Percentiles rank a stretch among this genome's conserved stretches.
Evolutionary conservation across 2,888 invertebrate genomes (phyloP).

Genomic region (Erynnis tages): DNA sequence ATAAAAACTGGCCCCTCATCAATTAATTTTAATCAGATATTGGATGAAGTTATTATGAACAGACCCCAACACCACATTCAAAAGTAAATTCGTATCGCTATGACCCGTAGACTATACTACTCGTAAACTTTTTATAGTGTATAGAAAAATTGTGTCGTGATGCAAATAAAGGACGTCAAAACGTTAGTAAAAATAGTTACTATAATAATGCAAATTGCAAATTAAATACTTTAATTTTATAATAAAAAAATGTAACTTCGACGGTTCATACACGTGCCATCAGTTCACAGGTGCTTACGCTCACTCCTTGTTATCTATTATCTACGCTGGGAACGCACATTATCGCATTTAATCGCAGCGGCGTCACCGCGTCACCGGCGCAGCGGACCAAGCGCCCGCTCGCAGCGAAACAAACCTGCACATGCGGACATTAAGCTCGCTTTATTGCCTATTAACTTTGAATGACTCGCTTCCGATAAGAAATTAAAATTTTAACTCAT

Average conservation of each 20-base stretch:
- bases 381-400: no score
- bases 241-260: no score
- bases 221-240: no score
- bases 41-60: background rate
- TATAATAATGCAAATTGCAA: no score
- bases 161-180: no score
- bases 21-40: background rate
- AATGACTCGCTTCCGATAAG: conserved; percentile 21
- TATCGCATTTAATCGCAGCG: background rate
- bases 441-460: conserved; percentile 32
- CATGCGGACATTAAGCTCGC: conserved; percentile 24
- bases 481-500: conserved; percentile 6
- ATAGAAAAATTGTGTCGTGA: no score
- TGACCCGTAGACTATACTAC: no score
- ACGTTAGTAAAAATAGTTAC: no score
- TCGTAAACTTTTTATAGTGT: no score
- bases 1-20: background rate
- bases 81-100: background rate
- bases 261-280: no score
- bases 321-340: background rate
- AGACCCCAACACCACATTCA: background rate
- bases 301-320: no score
- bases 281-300: no score
- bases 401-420: background rate
- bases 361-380: background rate